These are phyloP conservation scores for Ibycter americanus DNA, from an alignment of 2,797 vertebrate genomes.

Conservation along the genomic window DNA sequence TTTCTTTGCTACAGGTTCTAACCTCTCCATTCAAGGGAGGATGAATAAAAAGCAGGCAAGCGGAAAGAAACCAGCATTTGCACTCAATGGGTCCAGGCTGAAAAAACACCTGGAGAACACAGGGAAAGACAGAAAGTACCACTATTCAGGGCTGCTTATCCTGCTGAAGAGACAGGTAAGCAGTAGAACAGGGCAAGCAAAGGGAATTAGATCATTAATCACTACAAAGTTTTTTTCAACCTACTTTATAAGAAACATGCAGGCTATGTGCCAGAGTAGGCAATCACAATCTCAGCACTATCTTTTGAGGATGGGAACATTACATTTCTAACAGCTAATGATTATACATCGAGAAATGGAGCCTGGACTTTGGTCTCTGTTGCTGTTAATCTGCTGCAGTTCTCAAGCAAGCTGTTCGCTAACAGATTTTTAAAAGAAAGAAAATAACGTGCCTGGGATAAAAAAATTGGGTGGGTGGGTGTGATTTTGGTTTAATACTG, in stretches of 20 bases:
- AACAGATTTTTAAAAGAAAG: neutral
- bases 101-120: neutral
- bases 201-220: neutral
- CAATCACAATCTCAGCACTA: neutral
- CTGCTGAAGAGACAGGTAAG: neutral
- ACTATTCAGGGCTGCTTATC: neutral
- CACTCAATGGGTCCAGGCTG: neutral
- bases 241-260: neutral
- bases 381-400: neutral
- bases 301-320: conserved; percentile 14
- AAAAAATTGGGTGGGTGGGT: neutral
- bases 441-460: neutral
- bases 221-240: neutral
- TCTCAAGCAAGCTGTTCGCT: neutral
- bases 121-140: neutral
- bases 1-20: neutral
- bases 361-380: conserved; percentile 35
- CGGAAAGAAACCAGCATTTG: neutral
- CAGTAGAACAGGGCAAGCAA: neutral
- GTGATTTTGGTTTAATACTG: neutral
- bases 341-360: conserved; percentile 59
- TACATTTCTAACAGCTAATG: conserved; percentile 51
- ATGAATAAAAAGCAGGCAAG: neutral
- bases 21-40: neutral
- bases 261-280: neutral